phyloP scores from a whole-genome alignment of 2,113 vertebrate genomes.

The Calidris pugnax region DNA sequence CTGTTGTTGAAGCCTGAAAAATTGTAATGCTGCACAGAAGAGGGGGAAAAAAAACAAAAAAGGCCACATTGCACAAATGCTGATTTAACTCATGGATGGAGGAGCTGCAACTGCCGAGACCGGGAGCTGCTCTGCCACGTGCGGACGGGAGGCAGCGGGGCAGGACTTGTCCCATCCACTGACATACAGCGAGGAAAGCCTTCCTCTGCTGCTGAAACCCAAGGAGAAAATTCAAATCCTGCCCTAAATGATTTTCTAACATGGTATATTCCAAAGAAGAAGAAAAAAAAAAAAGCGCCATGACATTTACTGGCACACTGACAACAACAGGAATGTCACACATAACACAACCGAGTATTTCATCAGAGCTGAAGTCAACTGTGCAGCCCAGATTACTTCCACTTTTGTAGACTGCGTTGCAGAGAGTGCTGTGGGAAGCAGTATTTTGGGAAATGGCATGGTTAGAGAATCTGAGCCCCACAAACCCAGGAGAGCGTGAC shows the following conservation, averaged over 20 bases:
- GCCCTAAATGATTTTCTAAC: background rate
- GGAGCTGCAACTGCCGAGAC: background rate
- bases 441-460: background rate
- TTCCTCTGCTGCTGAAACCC: background rate
- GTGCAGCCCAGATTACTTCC: slow-evolving; percentile 44
- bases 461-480: background rate
- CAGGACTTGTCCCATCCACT: background rate
- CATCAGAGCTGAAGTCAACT: slow-evolving; percentile 20
- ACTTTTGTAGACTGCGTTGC: background rate
- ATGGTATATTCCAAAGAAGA: background rate
- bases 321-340: background rate
- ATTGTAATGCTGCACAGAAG: background rate
- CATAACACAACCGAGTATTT: background rate
- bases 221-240: background rate
- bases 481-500: background rate
- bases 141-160: background rate
- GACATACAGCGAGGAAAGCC: fast-evolving
- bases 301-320: background rate
- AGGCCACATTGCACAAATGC: background rate
- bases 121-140: background rate
- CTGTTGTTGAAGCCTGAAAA: background rate
- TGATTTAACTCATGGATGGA: background rate
- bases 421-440: slow-evolving; percentile 11
- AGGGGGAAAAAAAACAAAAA: background rate
- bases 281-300: background rate